These are phyloP conservation scores for Tragelaphus buxtoni DNA, from an alignment of 2,113 vertebrate genomes.

Conservation along the genomic window DNA sequence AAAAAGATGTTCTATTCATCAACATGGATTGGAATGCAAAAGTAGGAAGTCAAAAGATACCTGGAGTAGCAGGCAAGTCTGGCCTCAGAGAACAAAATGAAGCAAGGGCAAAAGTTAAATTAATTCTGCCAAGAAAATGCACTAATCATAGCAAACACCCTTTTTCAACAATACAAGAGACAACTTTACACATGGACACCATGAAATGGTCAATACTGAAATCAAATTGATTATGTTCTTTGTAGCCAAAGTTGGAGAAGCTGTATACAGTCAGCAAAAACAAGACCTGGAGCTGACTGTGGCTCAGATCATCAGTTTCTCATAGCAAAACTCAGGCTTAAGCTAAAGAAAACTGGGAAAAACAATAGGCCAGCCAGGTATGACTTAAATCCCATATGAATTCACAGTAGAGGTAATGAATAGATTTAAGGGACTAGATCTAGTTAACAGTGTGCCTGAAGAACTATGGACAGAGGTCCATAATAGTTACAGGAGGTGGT, in stretches of 20 bases:
- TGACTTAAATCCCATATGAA: background rate
- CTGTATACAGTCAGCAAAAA: background rate
- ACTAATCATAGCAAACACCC: background rate
- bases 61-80: background rate
- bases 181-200: background rate
- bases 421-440: background rate
- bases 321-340: background rate
- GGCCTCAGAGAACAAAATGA: background rate
- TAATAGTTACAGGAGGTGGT: background rate
- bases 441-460: background rate
- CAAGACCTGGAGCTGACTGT: background rate
- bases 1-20: background rate
- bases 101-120: background rate
- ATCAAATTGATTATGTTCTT: background rate
- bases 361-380: background rate
- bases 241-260: background rate
- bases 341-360: background rate
- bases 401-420: background rate
- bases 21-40: background rate
- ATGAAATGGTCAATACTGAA: background rate
- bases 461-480: background rate
- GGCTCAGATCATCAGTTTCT: background rate
- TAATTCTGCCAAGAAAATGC: background rate
- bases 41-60: background rate
- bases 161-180: background rate